phyloP scores from a whole-genome alignment of 2,113 vertebrate species.

The Bufo gargarizans region DNA sequence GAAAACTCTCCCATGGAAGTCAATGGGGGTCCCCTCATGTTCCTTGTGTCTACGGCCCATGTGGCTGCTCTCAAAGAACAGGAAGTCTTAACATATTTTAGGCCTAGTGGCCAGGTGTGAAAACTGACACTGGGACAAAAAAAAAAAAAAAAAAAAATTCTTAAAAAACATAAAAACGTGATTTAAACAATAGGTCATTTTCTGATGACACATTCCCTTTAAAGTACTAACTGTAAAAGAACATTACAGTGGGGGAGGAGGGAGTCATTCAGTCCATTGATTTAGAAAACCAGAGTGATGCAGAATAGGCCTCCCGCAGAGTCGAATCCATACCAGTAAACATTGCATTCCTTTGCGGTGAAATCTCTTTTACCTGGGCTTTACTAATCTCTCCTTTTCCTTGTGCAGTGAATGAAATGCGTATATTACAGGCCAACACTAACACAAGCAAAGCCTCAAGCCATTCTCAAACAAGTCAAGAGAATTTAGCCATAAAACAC shows the following conservation, averaged over 20 bases:
- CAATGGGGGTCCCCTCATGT: no score
- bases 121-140: no score
- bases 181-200: no score
- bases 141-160: no score
- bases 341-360: conserved; percentile 45
- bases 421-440: not conserved
- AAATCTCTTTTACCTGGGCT: not conserved
- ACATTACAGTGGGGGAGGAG: not conserved
- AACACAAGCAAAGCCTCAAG: not conserved
- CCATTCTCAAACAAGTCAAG: not conserved
- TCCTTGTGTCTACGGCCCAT: no score
- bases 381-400: conserved; percentile 31
- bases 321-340: conserved; percentile 28
- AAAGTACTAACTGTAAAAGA: not conserved
- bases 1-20: no score
- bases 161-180: no score
- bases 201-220: no score
- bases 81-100: no score
- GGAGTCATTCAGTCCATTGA: conserved; percentile 2
- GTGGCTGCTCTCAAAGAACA: no score
- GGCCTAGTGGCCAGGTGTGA: no score
- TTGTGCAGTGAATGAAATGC: not conserved
- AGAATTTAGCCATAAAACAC: not conserved
- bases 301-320: conserved; percentile 40
- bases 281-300: conserved; percentile 4